Evolutionary conservation across 2,797 vertebrate genomes (phyloP), one percentile per base, ranked within the genome.

Genomic region (Tenualosa ilisha): DNA sequence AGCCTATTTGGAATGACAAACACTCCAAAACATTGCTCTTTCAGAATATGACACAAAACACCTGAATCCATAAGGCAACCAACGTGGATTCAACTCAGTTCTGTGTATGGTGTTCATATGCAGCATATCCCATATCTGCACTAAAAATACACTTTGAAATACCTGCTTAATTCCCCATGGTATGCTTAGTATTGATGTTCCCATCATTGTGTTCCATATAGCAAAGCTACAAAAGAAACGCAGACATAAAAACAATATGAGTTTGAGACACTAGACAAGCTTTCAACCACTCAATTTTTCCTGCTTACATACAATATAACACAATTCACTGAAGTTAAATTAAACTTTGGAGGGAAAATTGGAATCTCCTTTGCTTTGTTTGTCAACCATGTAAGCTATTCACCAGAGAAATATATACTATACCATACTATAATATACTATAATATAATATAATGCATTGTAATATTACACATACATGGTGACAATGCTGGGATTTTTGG

Each of bases 201-300:
- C 98, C 98, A 99, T 98, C 98, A 99, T 99, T 51, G 98, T 99
- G 93, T 99, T 99, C 98, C 98, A 99, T 90, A 99, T 97, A 54
- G 98, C 97, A 93, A 99, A 99, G 92, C 98, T 99, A 91, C 75
- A 89, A 83, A 20, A 7, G 54, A 56, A 56, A 56, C 13, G 4
- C 20, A 56, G 3, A 54, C 53, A 54, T 54, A 54, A 54, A 54
- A 56, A 56, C 20, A 56, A 20, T 17, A 9, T 22, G 0, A 56
- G 22, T 20, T 17, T 4, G 17, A 13, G 11, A 17, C 15, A 13
- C 8, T 51, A 12, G 5, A 51, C 50, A 51, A 51, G 50, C 50
- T 51, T 51, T 51, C 7, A 9, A 51, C 4, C 50, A 51, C 11
- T 51, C 7, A 17, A 79, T 37, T 79, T 46, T 79, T 5, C 68